Evolutionary conservation across 2,113 vertebrate genomes (phyloP), one percentile per base, ranked within the genome.

Genomic region (Peucedramus taeniatus): DNA sequence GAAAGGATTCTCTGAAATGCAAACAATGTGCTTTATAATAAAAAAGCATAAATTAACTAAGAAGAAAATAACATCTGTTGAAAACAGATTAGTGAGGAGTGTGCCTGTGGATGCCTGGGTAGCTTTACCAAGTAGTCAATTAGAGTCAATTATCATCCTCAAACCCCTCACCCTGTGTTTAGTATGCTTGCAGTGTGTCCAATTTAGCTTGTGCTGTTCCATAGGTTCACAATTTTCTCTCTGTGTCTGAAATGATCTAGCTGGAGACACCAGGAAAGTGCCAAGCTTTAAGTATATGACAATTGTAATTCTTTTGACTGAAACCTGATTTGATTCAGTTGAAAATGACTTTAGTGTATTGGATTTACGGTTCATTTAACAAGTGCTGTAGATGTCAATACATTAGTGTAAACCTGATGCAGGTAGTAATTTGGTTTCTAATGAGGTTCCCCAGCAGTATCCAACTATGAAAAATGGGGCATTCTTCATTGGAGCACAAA

Each of bases 401-500:
- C 84, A 95, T 97, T 97, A 96, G 94, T 95, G 94, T 96, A 97
- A 98, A 96, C 95, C 84, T 96, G 92, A 80, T 96, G 81, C 96
- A 97, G 94, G 93, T 97, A 96, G 94, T 95, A 97, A 97, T 97
- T 97, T 97, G 93, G 90, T 97, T 98, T 97, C 95, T 98, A 97
- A 97, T 97, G 96, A 97, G 95, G 81, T 97, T 95, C 83, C 87
- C 57, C 37, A 85, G 93, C 86, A 96, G 90, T 93, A 87, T 88
- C 92, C 83, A 96, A 28, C 88, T 94, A 89, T 94, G 94, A 95
- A 93, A 97, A 97, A 93, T 75, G 93, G 92, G 76, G 69, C 45
- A 31, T 91, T 94, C 79, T 91, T 96, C 83, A 89, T 11, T 44
- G 54, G 65, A 94, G 68, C 86, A 91, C 74, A 71, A 83, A 95